A percentile compares a stretch with the other conserved stretches of the same genome.
Evolutionary conservation across 2,797 vertebrate species (phyloP).

Genomic region (Phrynocephalus guinanensis): DNA sequence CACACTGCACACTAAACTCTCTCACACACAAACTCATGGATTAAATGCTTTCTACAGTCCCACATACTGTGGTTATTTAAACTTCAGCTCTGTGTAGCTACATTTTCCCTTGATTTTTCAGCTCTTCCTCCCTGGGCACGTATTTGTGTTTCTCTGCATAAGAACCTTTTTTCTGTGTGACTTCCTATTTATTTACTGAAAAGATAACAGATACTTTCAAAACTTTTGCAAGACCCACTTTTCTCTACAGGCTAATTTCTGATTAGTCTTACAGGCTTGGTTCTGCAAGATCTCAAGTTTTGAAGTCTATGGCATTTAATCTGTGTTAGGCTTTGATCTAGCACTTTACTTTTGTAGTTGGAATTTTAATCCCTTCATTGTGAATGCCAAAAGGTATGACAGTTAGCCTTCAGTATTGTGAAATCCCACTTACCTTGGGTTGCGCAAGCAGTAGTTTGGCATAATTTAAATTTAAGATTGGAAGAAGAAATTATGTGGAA

Average conservation of each 20-base stretch:
- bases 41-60: background rate
- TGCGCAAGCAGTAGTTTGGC: conserved; percentile 3
- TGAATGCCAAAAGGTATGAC: conserved; percentile 27
- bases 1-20: no score
- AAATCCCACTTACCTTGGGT: conserved; percentile 29
- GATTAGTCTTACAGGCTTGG: conserved; percentile 32
- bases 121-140: background rate
- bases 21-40: background rate
- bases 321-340: conserved; percentile 34
- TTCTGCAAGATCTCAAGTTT: conserved; percentile 26
- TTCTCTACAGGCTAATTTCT: conserved; percentile 30
- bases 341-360: conserved; percentile 21
- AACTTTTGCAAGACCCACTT: conserved; percentile 27
- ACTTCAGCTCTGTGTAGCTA: background rate
- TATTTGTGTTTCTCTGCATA: background rate
- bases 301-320: conserved; percentile 37
- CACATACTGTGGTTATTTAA: background rate
- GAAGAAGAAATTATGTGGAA: conserved; percentile 31
- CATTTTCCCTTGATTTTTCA: background rate
- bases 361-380: conserved; percentile 36
- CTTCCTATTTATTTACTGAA: conserved; percentile 18
- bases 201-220: conserved; percentile 13
- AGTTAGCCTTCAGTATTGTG: conserved; percentile 35
- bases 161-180: background rate
- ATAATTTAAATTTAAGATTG: conserved; percentile 37